Conservation (phyloP, 2,888 invertebrate species). For the Schizaphis graminum region DNA sequence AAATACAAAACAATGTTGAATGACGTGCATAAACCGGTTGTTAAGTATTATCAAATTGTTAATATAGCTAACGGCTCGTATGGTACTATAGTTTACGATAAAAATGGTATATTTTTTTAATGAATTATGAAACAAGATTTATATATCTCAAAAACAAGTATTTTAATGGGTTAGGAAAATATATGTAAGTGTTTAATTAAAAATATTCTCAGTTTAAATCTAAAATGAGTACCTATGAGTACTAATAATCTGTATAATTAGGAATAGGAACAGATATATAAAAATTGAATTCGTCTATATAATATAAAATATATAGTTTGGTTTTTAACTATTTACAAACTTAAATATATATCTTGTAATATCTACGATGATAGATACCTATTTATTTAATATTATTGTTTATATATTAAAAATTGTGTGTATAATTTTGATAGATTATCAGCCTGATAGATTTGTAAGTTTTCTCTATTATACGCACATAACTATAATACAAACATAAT, state of each 20-base stretch:
- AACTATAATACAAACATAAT: background rate
- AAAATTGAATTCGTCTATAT: background rate
- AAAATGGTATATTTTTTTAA: conserved; percentile 32
- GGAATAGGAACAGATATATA: background rate
- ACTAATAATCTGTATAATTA: background rate
- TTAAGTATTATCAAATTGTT: conserved; percentile 37
- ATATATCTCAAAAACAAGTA: conserved; percentile 28
- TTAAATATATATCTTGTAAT: background rate
- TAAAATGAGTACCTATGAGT: background rate
- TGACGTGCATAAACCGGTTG: conserved; percentile 28
- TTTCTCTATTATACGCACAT: background rate
- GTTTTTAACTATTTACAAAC: background rate
- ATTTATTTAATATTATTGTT: background rate
- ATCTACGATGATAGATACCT: background rate
- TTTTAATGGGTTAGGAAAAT: conserved; percentile 14
- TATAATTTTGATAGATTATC: background rate
- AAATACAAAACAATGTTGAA: background rate
- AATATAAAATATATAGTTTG: background rate
- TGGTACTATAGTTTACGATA: background rate
- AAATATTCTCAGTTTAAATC: background rate
- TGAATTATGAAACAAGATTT: conserved; percentile 41
- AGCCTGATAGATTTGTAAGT: background rate
- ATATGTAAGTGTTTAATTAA: conserved; percentile 19
- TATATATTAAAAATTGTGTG: background rate
- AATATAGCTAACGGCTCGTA: conserved; percentile 16